Base-by-base conservation (phyloP, 2,113 vertebrate genomes). In the Tachysurus vachellii region DNA sequence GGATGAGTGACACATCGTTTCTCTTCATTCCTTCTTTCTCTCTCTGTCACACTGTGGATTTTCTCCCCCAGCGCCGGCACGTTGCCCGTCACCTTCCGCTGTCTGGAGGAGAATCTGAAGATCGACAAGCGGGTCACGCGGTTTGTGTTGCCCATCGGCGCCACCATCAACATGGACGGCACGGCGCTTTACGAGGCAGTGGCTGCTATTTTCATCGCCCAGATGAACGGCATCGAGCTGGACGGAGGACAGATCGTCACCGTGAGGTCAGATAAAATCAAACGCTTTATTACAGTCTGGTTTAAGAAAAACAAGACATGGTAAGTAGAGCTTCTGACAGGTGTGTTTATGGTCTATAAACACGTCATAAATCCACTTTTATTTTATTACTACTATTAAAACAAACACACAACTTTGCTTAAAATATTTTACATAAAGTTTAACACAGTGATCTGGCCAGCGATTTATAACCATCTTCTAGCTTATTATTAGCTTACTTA, bases 91-190 rank as follows among this genome's bases (percentile, higher is more conserved):
- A 97, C 96, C 3, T 97, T 97, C 90, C 95, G 95, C 66, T 96
- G 96, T 89, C 94, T 97, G 91, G 96, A 97, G 91, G 96, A 96
- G 82, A 96, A 97, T 23, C 92, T 97, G 81, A 95, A 95, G 86
- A 92, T 97, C 4, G 96, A 96, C 44, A 96, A 96, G 57, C 94
- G 96, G 0, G 96, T 97, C 90, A 97, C 96, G 1, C 95, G 96
- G 12, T 96, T 96, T 28, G 96, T 97, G 88, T 91, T 97, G 88
- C 96, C 96, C 61, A 96, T 97, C 4, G 96, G 96, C 0, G 96
- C 96, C 88, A 96, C 96, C 87, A 96, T 97, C 70, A 97, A 97
- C 88, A 97, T 97, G 96, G 96, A 97, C 47, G 96, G 96, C 85
- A 97, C 96, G 0, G 96, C 96, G 0, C 93, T 97, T 47, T 97